Base-by-base conservation (phyloP, 2,113 vertebrate species). In the Solea solea region DNA sequence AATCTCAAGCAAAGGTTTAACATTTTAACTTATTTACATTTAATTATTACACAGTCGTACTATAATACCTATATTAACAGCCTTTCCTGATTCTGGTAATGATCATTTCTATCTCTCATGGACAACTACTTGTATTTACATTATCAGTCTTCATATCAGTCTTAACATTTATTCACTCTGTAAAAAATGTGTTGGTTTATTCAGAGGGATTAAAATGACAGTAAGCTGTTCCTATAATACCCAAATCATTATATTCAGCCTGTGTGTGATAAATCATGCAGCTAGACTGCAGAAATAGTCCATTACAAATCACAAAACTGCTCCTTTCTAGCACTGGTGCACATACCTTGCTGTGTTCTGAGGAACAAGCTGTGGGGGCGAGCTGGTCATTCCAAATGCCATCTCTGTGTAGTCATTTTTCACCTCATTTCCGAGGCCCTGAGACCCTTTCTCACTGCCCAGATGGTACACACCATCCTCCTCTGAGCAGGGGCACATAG, bases 331-430 rank as follows among this genome's bases (percentile, higher is more conserved):
- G 0, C n/a, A n/a, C 10, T 56, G 60, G 42, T 9, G 10, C 40
- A 70, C 80, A 16, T 70, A 92, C 91, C 89, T 87, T 39, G 55
- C 28, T 11, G 93, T 69, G 78, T 92, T 94, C 44, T 94, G 94
- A 16, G 90, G 86, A 0, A 96, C 93, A 3, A 95, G 94, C 16
- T 95, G 95, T 0, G 94, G 92, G 7, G 95, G 90, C 1, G 95
- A 95, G 76, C 92, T 92, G 53, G 85, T 81, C 82, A 87, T 80
- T 13, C 92, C 91, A 10, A 97, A 97, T 21, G 94, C 93, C 96
- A 98, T 97, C 88, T 98, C 96, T 0, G 96, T 96, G 86, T 98
- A 98, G 86, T 98, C 96, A 0, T 88, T 91, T 41, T 89, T 91
- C 44, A 58, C 84, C 39, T 78, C 84, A 5, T 81, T 0, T 11